Percentiles rank a stretch among this genome's conserved stretches.
These are phyloP conservation scores for Sebastes cheni DNA, from an alignment of 2,797 vertebrate species.

Conservation along the genomic window DNA sequence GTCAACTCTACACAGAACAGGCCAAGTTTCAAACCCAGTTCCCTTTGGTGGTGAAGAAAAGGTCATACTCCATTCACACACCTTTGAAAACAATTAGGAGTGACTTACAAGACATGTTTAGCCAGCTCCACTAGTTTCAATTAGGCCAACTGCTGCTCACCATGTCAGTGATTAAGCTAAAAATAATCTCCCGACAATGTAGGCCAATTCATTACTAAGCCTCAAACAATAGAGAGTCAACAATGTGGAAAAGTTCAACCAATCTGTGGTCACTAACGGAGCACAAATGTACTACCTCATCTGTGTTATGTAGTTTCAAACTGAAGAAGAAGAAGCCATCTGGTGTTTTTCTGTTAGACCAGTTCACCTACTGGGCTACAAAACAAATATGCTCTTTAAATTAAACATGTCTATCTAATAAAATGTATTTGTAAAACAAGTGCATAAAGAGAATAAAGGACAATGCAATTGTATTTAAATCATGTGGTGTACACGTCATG, in stretches of 20 bases:
- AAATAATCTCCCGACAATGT: conserved; percentile 47
- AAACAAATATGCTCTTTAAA: background rate
- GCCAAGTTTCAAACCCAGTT: background rate
- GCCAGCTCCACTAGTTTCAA: conserved; percentile 70
- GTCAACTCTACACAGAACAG: background rate
- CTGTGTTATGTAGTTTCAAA: background rate
- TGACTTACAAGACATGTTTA: conserved; percentile 68
- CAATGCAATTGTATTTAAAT: conserved; percentile 23
- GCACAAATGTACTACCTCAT: background rate
- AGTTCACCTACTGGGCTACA: conserved; percentile 33
- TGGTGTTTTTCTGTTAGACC: conserved; percentile 31
- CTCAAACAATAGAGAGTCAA: conserved; percentile 28
- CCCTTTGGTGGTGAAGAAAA: background rate
- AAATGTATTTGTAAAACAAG: conserved; percentile 34
- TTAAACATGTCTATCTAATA: conserved; percentile 6
- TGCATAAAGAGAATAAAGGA: conserved; percentile 16
- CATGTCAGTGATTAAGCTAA: conserved; percentile 34
- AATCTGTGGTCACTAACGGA: background rate
- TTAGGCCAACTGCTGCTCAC: conserved; percentile 14
- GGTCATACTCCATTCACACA: background rate
- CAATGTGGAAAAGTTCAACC: conserved; percentile 16
- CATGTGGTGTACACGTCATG: conserved; percentile 26
- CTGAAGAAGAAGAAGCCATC: conserved; percentile 5
- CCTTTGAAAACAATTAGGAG: conserved; percentile 26
- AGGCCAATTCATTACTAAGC: conserved; percentile 33